A percentile compares a stretch with the other conserved stretches of the same genome.
phyloP scores from a whole-genome alignment of 1,140 invertebrate genomes.

The Drosophila baimaii region DNA sequence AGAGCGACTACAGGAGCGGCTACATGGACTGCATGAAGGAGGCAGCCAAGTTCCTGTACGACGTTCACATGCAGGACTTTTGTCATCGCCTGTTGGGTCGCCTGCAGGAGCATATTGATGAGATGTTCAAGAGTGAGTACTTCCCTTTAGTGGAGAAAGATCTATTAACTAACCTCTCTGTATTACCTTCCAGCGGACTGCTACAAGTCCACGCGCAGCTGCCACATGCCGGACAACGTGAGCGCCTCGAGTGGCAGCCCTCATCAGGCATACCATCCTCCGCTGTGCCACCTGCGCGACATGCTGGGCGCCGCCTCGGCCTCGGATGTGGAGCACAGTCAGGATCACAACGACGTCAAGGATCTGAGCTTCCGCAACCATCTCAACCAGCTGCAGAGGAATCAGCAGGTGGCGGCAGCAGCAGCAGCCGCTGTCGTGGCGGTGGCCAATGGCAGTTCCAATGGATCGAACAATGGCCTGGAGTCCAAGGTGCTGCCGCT shows the following conservation, averaged over 20 bases:
- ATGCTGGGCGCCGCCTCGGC: conserved; percentile 65
- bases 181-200: conserved; percentile 85
- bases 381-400: conserved; percentile 77
- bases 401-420: conserved; percentile 58
- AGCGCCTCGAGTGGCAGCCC: conserved; percentile 83
- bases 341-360: conserved; percentile 89
- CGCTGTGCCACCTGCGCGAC: conserved; percentile 83
- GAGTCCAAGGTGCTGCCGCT: conserved; percentile 32
- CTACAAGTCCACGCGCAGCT: conserved; percentile 84
- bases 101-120: conserved; percentile 93
- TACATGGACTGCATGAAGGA: conserved; percentile 96
- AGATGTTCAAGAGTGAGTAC: conserved; percentile 86
- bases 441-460: conserved; percentile 43
- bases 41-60: conserved; percentile 94
- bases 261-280: conserved; percentile 83
- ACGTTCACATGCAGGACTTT: conserved; percentile 91
- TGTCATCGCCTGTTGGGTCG: conserved; percentile 93
- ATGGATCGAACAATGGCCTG: conserved; percentile 23
- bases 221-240: conserved; percentile 84
- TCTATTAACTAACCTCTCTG: background rate
- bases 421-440: conserved; percentile 50
- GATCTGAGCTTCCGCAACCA: conserved; percentile 83
- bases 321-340: conserved; percentile 85
- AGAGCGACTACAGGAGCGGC: conserved; percentile 88
- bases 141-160: background rate